phyloP scores from a whole-genome alignment of 2,888 invertebrate genomes.

The Noctua janthe region DNA sequence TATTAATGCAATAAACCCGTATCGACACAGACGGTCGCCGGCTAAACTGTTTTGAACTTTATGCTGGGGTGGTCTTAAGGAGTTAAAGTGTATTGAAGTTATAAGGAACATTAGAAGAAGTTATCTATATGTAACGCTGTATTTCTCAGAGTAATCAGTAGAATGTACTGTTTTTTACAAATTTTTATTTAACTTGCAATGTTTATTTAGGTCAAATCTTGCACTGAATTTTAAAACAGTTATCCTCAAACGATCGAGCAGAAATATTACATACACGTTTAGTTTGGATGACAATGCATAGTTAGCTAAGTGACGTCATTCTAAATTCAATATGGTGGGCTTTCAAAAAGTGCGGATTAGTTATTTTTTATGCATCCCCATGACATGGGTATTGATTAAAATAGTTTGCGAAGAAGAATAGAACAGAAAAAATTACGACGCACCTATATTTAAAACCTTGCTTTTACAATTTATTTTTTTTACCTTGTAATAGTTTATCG shows the following conservation, averaged over 20 bases:
- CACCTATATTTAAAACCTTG: neutral
- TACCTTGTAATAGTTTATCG: no score
- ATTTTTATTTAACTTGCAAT: no score
- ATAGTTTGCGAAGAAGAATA: neutral
- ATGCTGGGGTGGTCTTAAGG: neutral
- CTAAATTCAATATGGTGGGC: neutral
- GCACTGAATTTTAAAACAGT: neutral
- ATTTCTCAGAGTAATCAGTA: neutral
- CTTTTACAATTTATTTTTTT: no score
- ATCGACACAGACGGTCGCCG: constrained; percentile 1
- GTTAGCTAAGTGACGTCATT: no score
- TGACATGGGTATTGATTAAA: no score
- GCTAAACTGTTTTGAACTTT: constrained; percentile 46
- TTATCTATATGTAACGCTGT: neutral
- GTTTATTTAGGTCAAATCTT: neutral
- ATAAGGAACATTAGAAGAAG: neutral
- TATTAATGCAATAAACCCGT: constrained; percentile 38
- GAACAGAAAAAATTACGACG: no score
- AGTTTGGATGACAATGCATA: neutral
- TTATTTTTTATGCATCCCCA: neutral
- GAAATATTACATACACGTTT: neutral
- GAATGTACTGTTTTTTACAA: neutral
- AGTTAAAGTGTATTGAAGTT: neutral
- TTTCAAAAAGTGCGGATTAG: neutral
- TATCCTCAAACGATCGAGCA: neutral